Base-by-base conservation (phyloP, 2,113 vertebrate genomes). In the Tragelaphus imberbis region DNA sequence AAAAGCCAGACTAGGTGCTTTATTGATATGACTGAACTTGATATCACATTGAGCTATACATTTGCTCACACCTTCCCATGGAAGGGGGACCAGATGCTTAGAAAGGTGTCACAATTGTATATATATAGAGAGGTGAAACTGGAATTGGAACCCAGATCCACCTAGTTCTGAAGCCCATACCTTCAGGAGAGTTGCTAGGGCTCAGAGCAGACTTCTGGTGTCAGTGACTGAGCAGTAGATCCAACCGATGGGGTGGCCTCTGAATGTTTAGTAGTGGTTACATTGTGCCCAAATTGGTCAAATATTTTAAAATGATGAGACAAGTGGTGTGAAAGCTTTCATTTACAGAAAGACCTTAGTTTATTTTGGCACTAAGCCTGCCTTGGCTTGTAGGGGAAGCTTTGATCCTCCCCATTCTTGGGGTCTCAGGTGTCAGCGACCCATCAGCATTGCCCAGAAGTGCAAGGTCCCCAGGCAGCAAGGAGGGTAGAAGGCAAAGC, bases 201-300 rank as follows among this genome's bases (percentile, higher is more conserved):
- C 14, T 11, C 44, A 33, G 33, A 30, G 40, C 9, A 56, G n/a
- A 25, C 28, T 7, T 87, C 36, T 55, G 14, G 15, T 4, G 1
- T 17, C 6, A 5, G 44, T 0, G 11, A 23, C 40, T 4, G 14
- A 36, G 33, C 8, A 3, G 0, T 1, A 13, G 47, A 44, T 11
- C n/a, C 53, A 12, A 1, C 0, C 0, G 3, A 79, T 15, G 27
- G 3, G 1, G 49, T 5, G 55, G 25, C 58, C 23, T 84, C 13
- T 4, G 61, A 53, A 15, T 7, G 13, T 59, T 40, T 2, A 36
- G 7, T 23, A 7, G 11, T 25, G 65, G 5, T 58, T 94, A 40
- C 8, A 6, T 81, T 80, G 92, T 58, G 15, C 36, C 17, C 12
- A 36, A 53, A 40, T 21, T 19, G 33, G 30, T 84, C 85, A 75